A percentile compares a stretch with the other conserved stretches of the same genome.
Evolutionary conservation across 2,888 invertebrate genomes (phyloP).

Genomic region (Pycnomerus fuliginosus): DNA sequence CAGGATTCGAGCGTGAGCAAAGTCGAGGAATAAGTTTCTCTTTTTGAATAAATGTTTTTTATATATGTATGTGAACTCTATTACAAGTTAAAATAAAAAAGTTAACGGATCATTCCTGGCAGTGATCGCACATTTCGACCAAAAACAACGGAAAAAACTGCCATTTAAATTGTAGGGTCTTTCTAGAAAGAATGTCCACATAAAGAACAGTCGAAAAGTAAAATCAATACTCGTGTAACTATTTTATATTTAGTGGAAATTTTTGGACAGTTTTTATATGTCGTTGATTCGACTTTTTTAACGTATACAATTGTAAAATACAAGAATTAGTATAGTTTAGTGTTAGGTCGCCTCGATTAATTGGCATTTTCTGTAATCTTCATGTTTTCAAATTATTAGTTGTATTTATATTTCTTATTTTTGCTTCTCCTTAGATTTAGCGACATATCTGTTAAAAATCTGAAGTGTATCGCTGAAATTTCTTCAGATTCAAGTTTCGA

Average conservation of each 20-base stretch:
- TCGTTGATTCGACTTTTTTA: conserved; percentile 50
- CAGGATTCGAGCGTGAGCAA: conserved; percentile 21
- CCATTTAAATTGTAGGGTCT: conserved; percentile 46
- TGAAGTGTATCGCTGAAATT: conserved; percentile 7
- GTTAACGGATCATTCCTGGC: conserved; percentile 49
- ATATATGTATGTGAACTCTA: conserved; percentile 40
- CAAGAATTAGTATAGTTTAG: conserved; percentile 48
- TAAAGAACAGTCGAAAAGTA: conserved; percentile 32
- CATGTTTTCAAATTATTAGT: conserved; percentile 18
- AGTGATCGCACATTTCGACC: conserved; percentile 46
- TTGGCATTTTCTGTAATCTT: conserved; percentile 17
- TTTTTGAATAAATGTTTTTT: conserved; percentile 28
- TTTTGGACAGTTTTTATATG: conserved; percentile 52
- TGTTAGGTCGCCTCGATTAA: conserved; percentile 36
- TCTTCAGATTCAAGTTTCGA: conserved; percentile 9
- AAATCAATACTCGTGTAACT: conserved; percentile 47
- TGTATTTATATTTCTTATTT: conserved; percentile 22
- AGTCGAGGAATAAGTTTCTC: conserved; percentile 45
- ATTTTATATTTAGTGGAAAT: conserved; percentile 49
- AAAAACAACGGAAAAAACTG: conserved; percentile 46
- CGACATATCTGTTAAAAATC: conserved; percentile 22
- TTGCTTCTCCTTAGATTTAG: conserved; percentile 23
- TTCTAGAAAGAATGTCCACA: conserved; percentile 36
- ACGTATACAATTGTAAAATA: conserved; percentile 53
- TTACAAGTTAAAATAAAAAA: conserved; percentile 43